These are phyloP conservation scores for Clanis bilineata DNA, from an alignment of 2,888 invertebrate genomes.

Conservation along the genomic window DNA sequence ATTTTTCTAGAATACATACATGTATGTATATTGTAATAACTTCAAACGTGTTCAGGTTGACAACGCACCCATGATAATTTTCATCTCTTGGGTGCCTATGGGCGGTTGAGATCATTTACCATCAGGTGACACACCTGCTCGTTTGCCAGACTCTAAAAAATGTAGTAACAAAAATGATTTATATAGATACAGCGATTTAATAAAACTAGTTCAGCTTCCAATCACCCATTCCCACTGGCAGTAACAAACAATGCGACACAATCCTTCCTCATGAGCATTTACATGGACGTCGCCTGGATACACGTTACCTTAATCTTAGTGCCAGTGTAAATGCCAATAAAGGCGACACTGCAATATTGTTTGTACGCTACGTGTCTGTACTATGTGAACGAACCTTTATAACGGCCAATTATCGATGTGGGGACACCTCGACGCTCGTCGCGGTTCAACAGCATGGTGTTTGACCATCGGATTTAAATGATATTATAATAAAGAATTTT, in stretches of 20 bases:
- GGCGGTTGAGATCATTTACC: too few relatives aligned
- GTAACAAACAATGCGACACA: neutral
- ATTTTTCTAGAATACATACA: too few relatives aligned
- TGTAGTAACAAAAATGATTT: too few relatives aligned
- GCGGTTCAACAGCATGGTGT: conserved; percentile 57
- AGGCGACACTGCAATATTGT: neutral
- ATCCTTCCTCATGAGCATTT: neutral
- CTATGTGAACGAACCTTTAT: conserved; percentile 15
- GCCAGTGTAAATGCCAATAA: conserved; percentile 8
- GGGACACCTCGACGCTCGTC: conserved; percentile 49
- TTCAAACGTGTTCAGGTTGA: too few relatives aligned
- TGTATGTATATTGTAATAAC: too few relatives aligned
- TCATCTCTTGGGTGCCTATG: too few relatives aligned
- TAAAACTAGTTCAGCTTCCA: too few relatives aligned
- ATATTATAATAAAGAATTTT: conserved; percentile 53
- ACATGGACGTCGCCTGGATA: conserved; percentile 4
- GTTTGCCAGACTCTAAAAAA: too few relatives aligned
- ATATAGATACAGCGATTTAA: too few relatives aligned
- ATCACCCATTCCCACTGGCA: too few relatives aligned
- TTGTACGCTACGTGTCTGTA: conserved; percentile 6
- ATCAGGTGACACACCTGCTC: too few relatives aligned
- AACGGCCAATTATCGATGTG: conserved; percentile 35
- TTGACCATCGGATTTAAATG: conserved; percentile 60
- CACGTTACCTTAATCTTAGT: conserved; percentile 12
- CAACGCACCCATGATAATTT: too few relatives aligned